Conservation (phyloP, 2,888 invertebrate species). For the Temnothorax unifasciatus region DNA sequence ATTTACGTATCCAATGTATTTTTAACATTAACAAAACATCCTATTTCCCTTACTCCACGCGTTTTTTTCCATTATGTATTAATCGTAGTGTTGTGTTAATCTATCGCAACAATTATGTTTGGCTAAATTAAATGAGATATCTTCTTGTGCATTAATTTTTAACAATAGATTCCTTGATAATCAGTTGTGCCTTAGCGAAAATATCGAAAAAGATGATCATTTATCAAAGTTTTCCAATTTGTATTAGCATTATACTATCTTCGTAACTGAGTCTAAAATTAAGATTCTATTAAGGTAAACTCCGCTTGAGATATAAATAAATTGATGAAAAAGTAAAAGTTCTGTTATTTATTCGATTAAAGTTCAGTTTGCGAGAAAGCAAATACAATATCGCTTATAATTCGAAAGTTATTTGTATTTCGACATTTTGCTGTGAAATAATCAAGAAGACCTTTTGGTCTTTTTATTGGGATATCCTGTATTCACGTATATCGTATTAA, state of each 20-base stretch:
- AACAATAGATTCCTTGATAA: neutral
- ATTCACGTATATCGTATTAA: neutral
- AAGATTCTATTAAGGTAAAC: slow-evolving; percentile 12
- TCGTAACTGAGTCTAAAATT: slow-evolving; percentile 19
- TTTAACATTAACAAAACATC: slow-evolving; percentile 31
- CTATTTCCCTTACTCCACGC: neutral
- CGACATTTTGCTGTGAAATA: neutral
- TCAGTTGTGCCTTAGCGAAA: neutral
- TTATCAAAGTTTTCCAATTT: slow-evolving; percentile 7
- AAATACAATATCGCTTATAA: neutral
- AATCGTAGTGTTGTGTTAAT: no score
- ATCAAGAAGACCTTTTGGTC: no score
- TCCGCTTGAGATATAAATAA: neutral
- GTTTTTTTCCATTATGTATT: no score
- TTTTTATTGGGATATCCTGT: neutral
- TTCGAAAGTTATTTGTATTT: neutral
- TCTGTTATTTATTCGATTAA: neutral
- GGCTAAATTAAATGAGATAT: neutral
- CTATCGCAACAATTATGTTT: neutral
- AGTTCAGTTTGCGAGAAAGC: neutral
- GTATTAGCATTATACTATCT: slow-evolving; percentile 36
- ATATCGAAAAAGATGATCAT: neutral
- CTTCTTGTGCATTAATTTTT: neutral
- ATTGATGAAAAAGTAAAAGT: neutral
- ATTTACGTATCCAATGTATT: slow-evolving; percentile 5